These are phyloP conservation scores for Aegypius monachus DNA, from an alignment of 2,113 vertebrate species.

Conservation along the genomic window DNA sequence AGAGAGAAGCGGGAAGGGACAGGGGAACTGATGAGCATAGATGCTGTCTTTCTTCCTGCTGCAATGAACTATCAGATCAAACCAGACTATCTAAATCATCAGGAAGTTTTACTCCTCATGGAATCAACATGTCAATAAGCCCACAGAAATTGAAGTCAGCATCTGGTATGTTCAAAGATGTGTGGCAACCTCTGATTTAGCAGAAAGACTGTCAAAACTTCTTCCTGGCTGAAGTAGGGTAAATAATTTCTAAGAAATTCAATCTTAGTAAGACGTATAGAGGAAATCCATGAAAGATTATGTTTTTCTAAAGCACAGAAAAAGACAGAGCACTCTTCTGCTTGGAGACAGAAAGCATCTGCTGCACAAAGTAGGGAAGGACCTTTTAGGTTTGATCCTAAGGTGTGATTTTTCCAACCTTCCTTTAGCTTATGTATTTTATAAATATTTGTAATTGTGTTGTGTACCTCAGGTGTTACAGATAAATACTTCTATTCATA, in stretches of 20 bases:
- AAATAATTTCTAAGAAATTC: neutral
- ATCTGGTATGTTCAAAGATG: neutral
- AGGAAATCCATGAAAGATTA: neutral
- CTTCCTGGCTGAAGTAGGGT: neutral
- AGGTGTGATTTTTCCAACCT: neutral
- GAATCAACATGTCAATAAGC: neutral
- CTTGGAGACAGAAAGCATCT: neutral
- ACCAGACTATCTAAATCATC: neutral
- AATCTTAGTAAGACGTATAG: neutral
- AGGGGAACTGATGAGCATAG: neutral
- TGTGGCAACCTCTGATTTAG: neutral
- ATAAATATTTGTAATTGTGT: neutral
- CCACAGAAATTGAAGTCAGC: fast-evolving
- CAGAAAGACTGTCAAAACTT: neutral
- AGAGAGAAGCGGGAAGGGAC: neutral
- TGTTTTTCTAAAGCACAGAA: neutral
- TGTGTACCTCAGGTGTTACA: neutral
- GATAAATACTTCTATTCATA: neutral
- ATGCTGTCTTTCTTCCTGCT: neutral
- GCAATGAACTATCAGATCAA: neutral
- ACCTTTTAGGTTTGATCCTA: neutral
- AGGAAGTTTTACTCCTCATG: neutral
- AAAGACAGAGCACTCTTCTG: neutral
- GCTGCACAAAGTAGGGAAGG: neutral
- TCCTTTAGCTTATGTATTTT: neutral